A percentile compares a stretch with the other conserved stretches of the same genome.
Conservation (phyloP, 1,140 invertebrate species). For the Cataglyphis hispanica region DNA sequence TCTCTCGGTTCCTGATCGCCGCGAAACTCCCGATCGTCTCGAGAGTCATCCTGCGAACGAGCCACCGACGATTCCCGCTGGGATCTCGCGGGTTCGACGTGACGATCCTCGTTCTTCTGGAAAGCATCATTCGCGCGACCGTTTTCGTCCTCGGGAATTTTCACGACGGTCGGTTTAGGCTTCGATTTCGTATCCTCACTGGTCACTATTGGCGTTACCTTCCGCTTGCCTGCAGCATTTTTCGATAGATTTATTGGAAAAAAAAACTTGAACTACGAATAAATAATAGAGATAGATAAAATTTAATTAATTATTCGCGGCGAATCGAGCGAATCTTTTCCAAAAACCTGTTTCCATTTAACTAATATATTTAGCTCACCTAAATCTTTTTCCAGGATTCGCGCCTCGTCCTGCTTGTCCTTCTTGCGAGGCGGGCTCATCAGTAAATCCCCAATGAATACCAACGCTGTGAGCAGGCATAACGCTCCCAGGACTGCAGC, state of each 20-base stretch:
- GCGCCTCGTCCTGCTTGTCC: conserved; percentile 76
- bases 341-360: no score
- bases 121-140: conserved; percentile 72
- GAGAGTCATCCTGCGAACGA: background rate
- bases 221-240: conserved; percentile 24
- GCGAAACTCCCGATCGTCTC: conserved; percentile 45
- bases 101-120: conserved; percentile 65
- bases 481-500: conserved; percentile 90
- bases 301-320: background rate
- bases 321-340: background rate
- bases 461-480: conserved; percentile 89
- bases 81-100: background rate
- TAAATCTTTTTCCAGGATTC: conserved; percentile 77
- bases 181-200: conserved; percentile 58
- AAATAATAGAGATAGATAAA: background rate
- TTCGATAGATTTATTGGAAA: background rate
- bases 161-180: background rate
- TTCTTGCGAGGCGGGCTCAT: conserved; percentile 79
- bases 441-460: conserved; percentile 89
- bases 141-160: conserved; percentile 59
- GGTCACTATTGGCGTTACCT: conserved; percentile 55
- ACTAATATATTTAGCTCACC: conserved; percentile 68
- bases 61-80: background rate
- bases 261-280: background rate
- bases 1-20: conserved; percentile 77